Evolutionary conservation across 1,140 invertebrate genomes (phyloP).

Genomic region (Bombus terrestris): DNA sequence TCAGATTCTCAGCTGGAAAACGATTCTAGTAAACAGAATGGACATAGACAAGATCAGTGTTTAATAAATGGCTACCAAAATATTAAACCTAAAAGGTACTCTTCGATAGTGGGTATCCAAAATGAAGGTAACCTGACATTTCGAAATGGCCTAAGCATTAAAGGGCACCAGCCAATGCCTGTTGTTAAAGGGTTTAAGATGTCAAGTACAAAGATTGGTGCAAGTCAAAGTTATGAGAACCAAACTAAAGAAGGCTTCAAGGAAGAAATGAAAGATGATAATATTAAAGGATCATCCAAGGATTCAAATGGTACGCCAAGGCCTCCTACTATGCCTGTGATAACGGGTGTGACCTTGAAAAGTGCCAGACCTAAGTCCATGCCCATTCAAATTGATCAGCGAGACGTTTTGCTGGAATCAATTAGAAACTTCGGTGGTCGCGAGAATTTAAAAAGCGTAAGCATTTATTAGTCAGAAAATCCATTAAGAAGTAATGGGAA

Average conservation of each 20-base stretch:
- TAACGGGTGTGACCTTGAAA: slow-evolving; percentile 79
- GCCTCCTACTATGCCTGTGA: slow-evolving; percentile 81
- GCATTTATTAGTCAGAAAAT: slow-evolving; percentile 43
- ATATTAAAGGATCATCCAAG: neutral
- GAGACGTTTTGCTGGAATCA: slow-evolving; percentile 87
- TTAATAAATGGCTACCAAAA: neutral
- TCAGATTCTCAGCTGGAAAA: slow-evolving; percentile 61
- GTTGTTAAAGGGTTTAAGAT: slow-evolving; percentile 73
- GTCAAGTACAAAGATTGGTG: neutral
- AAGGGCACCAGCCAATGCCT: slow-evolving; percentile 54
- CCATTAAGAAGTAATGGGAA: neutral
- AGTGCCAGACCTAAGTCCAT: slow-evolving; percentile 72
- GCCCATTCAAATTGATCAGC: slow-evolving; percentile 81
- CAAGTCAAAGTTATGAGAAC: slow-evolving; percentile 28
- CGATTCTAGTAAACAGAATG: slow-evolving; percentile 53
- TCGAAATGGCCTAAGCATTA: slow-evolving; percentile 30
- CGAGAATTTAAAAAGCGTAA: slow-evolving; percentile 84
- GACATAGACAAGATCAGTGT: slow-evolving; percentile 19
- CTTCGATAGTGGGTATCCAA: slow-evolving; percentile 67
- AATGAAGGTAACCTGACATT: slow-evolving; percentile 34
- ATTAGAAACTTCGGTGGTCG: slow-evolving; percentile 88
- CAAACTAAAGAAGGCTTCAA: slow-evolving; percentile 28
- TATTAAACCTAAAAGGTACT: slow-evolving; percentile 57
- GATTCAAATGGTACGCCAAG: slow-evolving; percentile 47
- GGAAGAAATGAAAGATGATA: neutral